Evolutionary conservation across 2,888 invertebrate genomes (phyloP), one percentile per base, ranked within the genome.

Genomic region (Lithophane semibrunnea): DNA sequence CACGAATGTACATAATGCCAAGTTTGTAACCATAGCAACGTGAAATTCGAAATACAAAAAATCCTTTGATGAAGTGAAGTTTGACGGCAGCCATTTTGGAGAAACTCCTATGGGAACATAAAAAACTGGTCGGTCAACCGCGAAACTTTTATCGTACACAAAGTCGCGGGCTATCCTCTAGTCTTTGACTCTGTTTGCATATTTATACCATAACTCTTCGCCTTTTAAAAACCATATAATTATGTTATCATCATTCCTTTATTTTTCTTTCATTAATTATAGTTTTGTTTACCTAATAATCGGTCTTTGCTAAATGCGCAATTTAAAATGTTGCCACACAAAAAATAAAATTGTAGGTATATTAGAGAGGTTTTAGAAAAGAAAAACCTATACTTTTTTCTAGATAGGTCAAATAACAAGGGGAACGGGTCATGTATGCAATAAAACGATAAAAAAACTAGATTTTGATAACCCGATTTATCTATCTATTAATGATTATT

Each of bases 151-250:
- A 68, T 24, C 29, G 58, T 18, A 56, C n/a, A 60, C 29, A 52
- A 75, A 79, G 56, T 68, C 68, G 29, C 21, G n/a, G 21, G 8
- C 5, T 44, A 37, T 54, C 29, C n/a, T 70, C 37, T 79, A 71
- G 56, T 67, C 68, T 54, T 10, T n/a, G 70, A 73, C 24, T n/a
- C 3, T 16, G 21, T 79, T 71, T 49, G 56, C 49, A 71, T 74
- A 79, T 61, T 68, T 61, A 66, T 63, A 13, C 37, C 68, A 68
- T 68, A 65, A 52, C 44, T 70, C 61, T 63, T 64, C 49, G 42
- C 54, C 2, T 65, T 82, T 74, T 72, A 37, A 56, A 72, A 68
- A 65, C 60, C 44, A 69, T 83, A 72, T 58, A 72, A 72, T 82
- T 72, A 79, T 29, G 49, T n/a, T 64, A 16, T 67, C 58, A 65